Base-by-base conservation (phyloP, 2,113 vertebrate genomes). In the Perccottus glenii region DNA sequence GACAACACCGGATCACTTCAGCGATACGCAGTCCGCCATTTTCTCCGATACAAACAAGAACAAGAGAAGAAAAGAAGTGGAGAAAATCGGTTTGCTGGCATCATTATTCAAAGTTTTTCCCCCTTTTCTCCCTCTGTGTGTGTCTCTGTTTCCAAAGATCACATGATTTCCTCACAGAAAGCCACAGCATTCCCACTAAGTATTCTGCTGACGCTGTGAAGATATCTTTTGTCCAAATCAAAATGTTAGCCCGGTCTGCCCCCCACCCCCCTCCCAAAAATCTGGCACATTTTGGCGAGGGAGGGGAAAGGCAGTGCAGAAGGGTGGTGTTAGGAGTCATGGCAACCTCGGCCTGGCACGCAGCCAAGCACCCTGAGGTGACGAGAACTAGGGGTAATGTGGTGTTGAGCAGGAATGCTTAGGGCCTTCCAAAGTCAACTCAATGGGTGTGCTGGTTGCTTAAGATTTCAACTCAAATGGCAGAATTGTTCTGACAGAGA, bases 161-260 rank as follows among this genome's bases (percentile, higher is more conserved):
- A 95, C 94, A 92, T 95, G 94, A 94, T 89, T 90, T 94, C 92
- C 93, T 92, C 92, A 91, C 94, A 94, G 93, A 94, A 92, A 94
- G 89, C 87, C 91, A 93, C 92, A 91, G 90, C 94, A 93, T 96
- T 96, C 94, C 94, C 92, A 93, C 88, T 93, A 94, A 94, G 92
- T 90, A 92, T 94, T 96, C 93, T 94, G 95, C 95, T 95, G 95
- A 96, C 94, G 92, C 88, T 93, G 94, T 94, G 89, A 96, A 96
- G 96, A 95, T 93, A 94, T 95, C 95, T 96, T 96, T 96, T 96
- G 94, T 97, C 94, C 95, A 91, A 93, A 95, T 94, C 93, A 93
- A 94, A 96, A 93, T 85, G 93, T 93, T 93, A 93, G 93, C 94
- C 92, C 90, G 92, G 92, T 90, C 93, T 92, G 93, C 92, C 94